Conservation (phyloP, 2,113 vertebrate species). For the Urocynchramus pylzowi region DNA sequence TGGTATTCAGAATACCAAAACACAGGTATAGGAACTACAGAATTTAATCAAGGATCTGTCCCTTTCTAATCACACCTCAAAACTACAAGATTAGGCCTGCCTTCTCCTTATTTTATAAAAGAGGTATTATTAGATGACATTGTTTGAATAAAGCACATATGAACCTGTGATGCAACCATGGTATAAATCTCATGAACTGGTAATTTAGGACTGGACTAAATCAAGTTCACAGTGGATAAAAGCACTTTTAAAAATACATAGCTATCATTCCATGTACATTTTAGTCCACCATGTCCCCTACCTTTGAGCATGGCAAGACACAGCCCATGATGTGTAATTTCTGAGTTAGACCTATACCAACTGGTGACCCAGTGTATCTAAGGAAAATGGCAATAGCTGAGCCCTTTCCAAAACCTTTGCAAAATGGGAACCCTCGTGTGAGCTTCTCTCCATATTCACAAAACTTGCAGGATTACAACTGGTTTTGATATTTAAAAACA, state of each 20-base stretch:
- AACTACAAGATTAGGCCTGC: background rate
- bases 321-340: background rate
- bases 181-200: background rate
- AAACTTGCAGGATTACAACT: background rate
- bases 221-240: background rate
- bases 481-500: background rate
- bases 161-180: background rate
- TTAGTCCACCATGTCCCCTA: background rate
- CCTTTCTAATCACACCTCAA: background rate
- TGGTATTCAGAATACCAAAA: background rate
- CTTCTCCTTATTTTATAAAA: background rate
- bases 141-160: background rate
- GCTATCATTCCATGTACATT: background rate
- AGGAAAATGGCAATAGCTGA: background rate
- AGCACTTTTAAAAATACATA: background rate
- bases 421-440: background rate
- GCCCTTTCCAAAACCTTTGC: background rate
- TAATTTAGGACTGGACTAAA: background rate
- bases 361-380: background rate
- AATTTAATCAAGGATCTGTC: background rate
- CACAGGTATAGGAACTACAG: background rate
- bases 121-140: background rate
- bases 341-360: background rate
- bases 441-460: background rate
- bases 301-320: background rate